Evolutionary conservation across 1,140 invertebrate species (phyloP).

Genomic region (Drosophila funebris): DNA sequence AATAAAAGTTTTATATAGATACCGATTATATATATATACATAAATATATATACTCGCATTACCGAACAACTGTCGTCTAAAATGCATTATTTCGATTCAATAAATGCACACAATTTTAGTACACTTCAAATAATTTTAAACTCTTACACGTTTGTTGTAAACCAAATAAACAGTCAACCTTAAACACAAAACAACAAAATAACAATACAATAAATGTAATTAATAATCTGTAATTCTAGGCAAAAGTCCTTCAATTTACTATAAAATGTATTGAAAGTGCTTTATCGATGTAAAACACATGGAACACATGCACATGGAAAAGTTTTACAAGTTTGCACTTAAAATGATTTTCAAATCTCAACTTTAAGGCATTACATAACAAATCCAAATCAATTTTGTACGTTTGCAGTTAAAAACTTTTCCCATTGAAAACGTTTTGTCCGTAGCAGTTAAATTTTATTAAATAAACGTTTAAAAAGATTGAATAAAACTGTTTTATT

Average conservation of each 20-base stretch:
- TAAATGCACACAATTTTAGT: constrained; percentile 21
- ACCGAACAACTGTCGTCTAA: constrained; percentile 24
- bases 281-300: constrained; percentile 35
- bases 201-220: background rate
- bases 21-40: constrained; percentile 45
- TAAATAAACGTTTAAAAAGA: constrained; percentile 60
- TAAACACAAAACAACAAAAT: background rate
- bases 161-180: background rate
- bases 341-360: background rate
- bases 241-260: constrained; percentile 33
- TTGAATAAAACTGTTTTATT: constrained; percentile 6
- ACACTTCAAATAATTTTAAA: constrained; percentile 61
- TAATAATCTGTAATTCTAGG: constrained; percentile 21
- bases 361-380: constrained; percentile 18
- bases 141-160: constrained; percentile 1
- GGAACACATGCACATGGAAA: constrained; percentile 35
- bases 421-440: constrained; percentile 60
- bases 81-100: constrained; percentile 36
- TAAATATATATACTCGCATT: constrained; percentile 18
- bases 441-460: constrained; percentile 67
- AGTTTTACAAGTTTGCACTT: constrained; percentile 57
- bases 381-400: constrained; percentile 30
- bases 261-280: background rate
- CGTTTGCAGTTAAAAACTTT: constrained; percentile 48
- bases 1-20: constrained; percentile 65